phyloP scores from a whole-genome alignment of 2,888 invertebrate species.

The Arrhopalites spinosus region DNA sequence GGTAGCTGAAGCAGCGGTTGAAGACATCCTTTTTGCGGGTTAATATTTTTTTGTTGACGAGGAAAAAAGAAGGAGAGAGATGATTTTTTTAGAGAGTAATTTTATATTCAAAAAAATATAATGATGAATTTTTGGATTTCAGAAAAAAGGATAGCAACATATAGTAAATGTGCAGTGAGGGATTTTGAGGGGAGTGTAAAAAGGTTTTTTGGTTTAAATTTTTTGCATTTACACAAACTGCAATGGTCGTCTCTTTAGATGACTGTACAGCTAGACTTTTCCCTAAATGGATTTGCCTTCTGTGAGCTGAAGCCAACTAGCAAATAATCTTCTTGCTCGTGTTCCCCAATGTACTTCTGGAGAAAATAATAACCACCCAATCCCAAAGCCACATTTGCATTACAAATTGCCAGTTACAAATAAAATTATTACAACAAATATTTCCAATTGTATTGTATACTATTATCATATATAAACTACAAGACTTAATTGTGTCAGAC shows the following conservation, averaged over 20 bases:
- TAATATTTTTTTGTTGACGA: too few relatives aligned
- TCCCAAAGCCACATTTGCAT: background rate
- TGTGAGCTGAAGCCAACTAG: constrained; percentile 92
- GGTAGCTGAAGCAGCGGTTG: too few relatives aligned
- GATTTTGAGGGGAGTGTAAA: background rate
- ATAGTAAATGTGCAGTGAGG: background rate
- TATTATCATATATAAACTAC: too few relatives aligned
- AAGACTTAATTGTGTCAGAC: too few relatives aligned
- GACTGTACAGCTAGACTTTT: constrained; percentile 86
- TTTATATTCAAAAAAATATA: too few relatives aligned
- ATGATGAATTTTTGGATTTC: too few relatives aligned
- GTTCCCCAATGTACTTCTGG: constrained; percentile 81
- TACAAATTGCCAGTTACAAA: background rate
- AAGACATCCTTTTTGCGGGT: too few relatives aligned
- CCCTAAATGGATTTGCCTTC: constrained; percentile 81
- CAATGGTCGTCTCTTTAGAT: too few relatives aligned
- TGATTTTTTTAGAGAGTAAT: background rate
- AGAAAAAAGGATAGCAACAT: background rate
- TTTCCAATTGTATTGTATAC: background rate
- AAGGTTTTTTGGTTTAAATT: too few relatives aligned
- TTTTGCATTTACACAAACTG: too few relatives aligned
- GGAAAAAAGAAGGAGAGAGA: too few relatives aligned
- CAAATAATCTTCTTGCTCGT: constrained; percentile 90
- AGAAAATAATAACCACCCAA: constrained; percentile 16
- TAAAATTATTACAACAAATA: too few relatives aligned